These are phyloP conservation scores for Gobius niger DNA, from an alignment of 2,113 vertebrate species.

Conservation along the genomic window DNA sequence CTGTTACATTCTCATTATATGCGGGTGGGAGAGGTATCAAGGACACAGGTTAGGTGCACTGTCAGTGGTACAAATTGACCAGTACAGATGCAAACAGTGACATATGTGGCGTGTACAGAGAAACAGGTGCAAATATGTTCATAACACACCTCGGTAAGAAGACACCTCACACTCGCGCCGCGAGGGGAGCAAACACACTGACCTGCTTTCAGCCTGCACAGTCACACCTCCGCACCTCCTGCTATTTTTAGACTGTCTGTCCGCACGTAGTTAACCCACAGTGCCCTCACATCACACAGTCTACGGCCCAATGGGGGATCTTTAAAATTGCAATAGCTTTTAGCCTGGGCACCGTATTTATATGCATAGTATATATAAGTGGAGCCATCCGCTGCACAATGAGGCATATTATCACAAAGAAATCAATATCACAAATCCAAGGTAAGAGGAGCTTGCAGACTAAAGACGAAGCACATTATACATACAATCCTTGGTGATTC, in stretches of 20 bases:
- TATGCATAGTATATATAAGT: neutral
- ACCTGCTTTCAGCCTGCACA: slow-evolving; percentile 53
- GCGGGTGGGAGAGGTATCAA: slow-evolving; percentile 19
- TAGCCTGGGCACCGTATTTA: neutral
- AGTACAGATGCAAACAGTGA: slow-evolving; percentile 24
- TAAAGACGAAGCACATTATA: neutral
- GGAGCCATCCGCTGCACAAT: neutral
- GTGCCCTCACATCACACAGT: slow-evolving; percentile 34
- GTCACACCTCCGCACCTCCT: slow-evolving; percentile 42
- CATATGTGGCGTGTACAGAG: slow-evolving; percentile 1
- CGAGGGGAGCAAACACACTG: slow-evolving; percentile 52
- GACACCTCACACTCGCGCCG: slow-evolving; percentile 42
- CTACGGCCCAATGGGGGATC: slow-evolving; percentile 17
- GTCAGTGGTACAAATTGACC: slow-evolving; percentile 37
- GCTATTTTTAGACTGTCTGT: slow-evolving; percentile 61
- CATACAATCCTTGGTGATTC: neutral
- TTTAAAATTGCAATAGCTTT: slow-evolving; percentile 14
- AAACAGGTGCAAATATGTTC: slow-evolving; percentile 41
- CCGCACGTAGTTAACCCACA: slow-evolving; percentile 58
- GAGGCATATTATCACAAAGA: neutral
- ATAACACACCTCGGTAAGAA: slow-evolving; percentile 23
- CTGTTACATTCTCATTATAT: slow-evolving; percentile 27
- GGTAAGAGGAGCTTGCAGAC: neutral
- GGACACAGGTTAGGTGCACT: slow-evolving; percentile 38
- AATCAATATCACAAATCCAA: neutral